Conservation (phyloP, 2,113 vertebrate genomes). For the Semnornis frantzii region DNA sequence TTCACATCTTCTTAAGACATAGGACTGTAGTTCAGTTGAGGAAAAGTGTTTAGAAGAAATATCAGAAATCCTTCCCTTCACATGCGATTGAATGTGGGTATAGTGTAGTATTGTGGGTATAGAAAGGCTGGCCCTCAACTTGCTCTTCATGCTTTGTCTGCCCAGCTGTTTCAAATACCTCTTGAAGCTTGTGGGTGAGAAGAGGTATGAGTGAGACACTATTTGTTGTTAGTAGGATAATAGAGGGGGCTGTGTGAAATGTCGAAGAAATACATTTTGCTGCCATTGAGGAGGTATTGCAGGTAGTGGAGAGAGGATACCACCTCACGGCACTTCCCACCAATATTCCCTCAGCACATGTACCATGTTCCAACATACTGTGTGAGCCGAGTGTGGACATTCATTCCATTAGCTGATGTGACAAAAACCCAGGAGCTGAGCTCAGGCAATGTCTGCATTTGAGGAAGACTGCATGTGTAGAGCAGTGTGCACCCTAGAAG, state of each 20-base stretch:
- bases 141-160: background rate
- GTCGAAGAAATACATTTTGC: background rate
- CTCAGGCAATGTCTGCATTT: background rate
- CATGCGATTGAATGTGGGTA: background rate
- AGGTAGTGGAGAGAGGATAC: background rate
- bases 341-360: background rate
- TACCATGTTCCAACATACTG: rapidly evolving
- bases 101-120: background rate
- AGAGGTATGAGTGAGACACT: background rate
- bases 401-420: background rate
- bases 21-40: background rate
- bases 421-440: background rate
- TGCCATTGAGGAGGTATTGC: background rate
- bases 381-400: background rate
- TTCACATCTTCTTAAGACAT: background rate
- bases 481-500: background rate
- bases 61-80: background rate
- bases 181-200: background rate
- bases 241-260: background rate
- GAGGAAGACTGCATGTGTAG: background rate
- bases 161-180: background rate
- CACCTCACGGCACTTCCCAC: too few relatives aligned
- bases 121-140: background rate
- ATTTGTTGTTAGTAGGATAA: background rate
- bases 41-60: background rate